Evolutionary conservation across 2,888 invertebrate species (phyloP), one percentile per base, ranked within the genome.

Genomic region (Oscheius myriophilus): DNA sequence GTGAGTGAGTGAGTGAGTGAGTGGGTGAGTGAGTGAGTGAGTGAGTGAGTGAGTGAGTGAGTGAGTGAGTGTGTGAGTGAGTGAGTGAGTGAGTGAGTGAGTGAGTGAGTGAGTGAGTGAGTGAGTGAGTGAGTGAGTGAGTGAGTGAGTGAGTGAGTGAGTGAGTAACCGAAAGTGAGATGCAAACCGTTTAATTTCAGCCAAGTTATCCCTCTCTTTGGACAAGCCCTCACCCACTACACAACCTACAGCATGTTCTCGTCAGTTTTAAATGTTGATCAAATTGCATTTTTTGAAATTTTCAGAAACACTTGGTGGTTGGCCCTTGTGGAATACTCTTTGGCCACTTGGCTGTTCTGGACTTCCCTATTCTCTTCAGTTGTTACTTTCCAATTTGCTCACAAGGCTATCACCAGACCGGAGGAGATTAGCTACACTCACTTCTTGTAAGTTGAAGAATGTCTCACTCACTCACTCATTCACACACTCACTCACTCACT

Each of bases 221-320:
- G 63, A 21, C 46, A 71, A 45, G 71, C 72, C 26, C 66, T 76
- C 12, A 61, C 72, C 26, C 64, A 72, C 26, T 76, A 76, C 69
- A 76, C 73, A 0, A 76, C 74, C n/a, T 76, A 76, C 46, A 66
- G 68, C n/a, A 65, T 76, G 12, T 76, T 71, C 61, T 71, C 73
- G 71, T 73, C 39, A 53, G 66, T 42, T 11, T 16, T 33, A n/a
- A n/a, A n/a, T n/a, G n/a, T n/a, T n/a, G n/a, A 23, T 25, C 16
- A 14, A 21, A 49, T 43, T 1, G 16, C 9, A 25, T 21, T 3
- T 46, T 42, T 42, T 33, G 11, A 21, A 46, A 42, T 6, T 51
- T 72, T 43, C 70, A 69, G 68, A 11, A 69, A 21, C 18, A 71
- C 12, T 68, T 72, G 57, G 54, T 72, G 25, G 65, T 14, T 61